phyloP scores from a whole-genome alignment of 2,888 invertebrate genomes.

The Pristionchus maxplancki region DNA sequence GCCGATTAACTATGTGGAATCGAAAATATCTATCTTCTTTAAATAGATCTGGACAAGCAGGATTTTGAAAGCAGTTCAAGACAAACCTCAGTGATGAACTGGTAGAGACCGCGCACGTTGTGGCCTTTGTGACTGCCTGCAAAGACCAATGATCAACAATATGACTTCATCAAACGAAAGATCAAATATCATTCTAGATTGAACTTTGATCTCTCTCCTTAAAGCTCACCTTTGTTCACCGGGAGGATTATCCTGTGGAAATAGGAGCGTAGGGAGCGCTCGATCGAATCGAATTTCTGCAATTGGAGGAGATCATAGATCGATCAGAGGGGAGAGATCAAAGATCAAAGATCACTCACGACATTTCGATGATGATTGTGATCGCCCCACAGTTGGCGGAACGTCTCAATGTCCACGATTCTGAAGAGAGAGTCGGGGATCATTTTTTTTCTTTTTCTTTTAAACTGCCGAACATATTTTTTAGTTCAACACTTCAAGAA shows the following conservation, averaged over 20 bases:
- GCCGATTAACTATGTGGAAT: neutral
- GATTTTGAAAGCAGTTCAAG: too few species aligned
- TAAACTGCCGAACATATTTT: too few species aligned
- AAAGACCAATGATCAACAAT: neutral
- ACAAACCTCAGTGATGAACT: slow-evolving; percentile 28
- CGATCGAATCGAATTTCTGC: neutral
- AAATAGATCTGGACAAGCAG: too few species aligned
- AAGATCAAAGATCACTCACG: slow-evolving; percentile 15
- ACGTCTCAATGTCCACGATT: neutral
- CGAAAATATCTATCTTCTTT: too few species aligned
- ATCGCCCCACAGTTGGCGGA: neutral
- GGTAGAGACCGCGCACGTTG: neutral
- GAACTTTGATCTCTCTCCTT: neutral
- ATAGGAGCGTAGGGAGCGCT: neutral
- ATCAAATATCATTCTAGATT: too few species aligned
- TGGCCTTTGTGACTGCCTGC: neutral
- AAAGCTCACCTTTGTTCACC: neutral
- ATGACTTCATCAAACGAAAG: too few species aligned
- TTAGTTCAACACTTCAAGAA: too few species aligned
- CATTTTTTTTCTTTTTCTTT: too few species aligned
- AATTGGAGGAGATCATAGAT: neutral
- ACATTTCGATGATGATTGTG: neutral
- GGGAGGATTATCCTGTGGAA: neutral
- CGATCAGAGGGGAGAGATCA: neutral
- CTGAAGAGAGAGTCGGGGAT: neutral